Evolutionary conservation across 2,113 vertebrate species (phyloP).

Genomic region (Piliocolobus tephrosceles): DNA sequence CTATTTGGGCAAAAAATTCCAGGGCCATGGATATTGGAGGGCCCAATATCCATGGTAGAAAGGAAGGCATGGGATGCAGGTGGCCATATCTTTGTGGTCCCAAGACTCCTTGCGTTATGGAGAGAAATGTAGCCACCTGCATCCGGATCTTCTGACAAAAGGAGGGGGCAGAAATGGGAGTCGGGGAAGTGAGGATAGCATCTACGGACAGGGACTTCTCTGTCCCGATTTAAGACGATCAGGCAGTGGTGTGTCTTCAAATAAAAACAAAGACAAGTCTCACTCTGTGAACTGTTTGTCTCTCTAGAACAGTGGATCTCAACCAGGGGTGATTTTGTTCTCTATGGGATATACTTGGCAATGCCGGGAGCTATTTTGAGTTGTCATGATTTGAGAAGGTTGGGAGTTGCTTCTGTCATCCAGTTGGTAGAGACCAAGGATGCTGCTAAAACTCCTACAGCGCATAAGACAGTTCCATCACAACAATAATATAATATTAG

Average conservation of each 20-base stretch:
- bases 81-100: neutral
- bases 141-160: neutral
- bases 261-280: neutral
- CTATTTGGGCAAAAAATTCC: neutral
- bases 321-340: neutral
- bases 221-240: neutral
- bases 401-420: neutral
- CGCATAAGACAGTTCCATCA: neutral
- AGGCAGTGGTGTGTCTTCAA: neutral
- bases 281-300: neutral
- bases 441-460: neutral
- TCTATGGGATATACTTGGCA: neutral
- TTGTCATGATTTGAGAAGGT: neutral
- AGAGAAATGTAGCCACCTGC: neutral
- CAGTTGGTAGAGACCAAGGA: neutral
- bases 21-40: neutral
- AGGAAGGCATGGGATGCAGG: neutral
- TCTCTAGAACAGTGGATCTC: neutral
- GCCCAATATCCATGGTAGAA: neutral
- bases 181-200: neutral
- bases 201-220: neutral
- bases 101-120: neutral
- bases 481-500: neutral
- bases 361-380: neutral
- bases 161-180: neutral